Base-by-base conservation (phyloP, 2,888 invertebrate genomes). In the Eristalinus aeneus region DNA sequence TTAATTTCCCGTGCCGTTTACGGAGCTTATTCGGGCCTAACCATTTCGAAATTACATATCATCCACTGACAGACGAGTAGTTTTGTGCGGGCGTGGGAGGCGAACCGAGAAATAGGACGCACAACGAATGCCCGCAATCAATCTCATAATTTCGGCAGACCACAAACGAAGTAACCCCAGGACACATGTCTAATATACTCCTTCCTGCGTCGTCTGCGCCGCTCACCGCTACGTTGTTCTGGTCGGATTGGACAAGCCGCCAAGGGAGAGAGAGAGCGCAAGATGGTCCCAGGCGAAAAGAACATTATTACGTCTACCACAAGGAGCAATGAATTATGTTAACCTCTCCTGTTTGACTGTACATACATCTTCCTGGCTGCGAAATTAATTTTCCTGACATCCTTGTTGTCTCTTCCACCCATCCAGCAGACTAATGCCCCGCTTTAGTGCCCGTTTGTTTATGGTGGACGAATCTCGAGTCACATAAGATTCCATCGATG, bases 241-340 rank as follows among this genome's bases (percentile, higher is more conserved):
- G 20, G 11, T 12, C 16, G 23, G 20, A 12, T 67, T 72, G 39
- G 74, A 71, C 60, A 16, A 65, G 36, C n/a, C 56, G 27, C 34
- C 58, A 16, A 56, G n/a, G 32, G 5, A 39, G 11, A 27, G 46
- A 22, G 27, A 67, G 31, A 20, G 64, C 31, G 31, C 53, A 61
- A 54, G 36, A 61, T 53, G 23, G 53, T 39, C 60, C 23, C 36
- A 53, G 68, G 27, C 12, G 11, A 20, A 61, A 72, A 58, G 72
- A 53, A 63, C 72, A 85, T 80, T 76, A 80, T 68, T 68, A 67
- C 72, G 39, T 76, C 64, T 64, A 46, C 79, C 69, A 73, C 46
- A 36, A 69, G 60, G 10, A 46, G 68, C 60, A 68, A 80, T 84
- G 79, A 84, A 79, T 80, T 75, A 84, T 84, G 67, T 80, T 72